Conservation (phyloP, 1,140 invertebrate genomes). For the Conus betulinus region DNA sequence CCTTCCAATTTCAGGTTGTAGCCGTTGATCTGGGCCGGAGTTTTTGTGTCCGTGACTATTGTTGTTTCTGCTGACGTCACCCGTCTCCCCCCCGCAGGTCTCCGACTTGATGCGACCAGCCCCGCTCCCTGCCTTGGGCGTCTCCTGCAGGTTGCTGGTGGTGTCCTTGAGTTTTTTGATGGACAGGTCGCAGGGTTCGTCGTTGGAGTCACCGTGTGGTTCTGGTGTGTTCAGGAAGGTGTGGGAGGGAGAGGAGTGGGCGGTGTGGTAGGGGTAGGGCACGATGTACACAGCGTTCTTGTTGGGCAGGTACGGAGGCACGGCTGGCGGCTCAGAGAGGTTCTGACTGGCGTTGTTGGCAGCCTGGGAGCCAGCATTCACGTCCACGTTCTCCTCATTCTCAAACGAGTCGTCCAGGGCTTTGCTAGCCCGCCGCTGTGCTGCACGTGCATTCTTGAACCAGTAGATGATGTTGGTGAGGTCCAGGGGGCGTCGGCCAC, state of each 20-base stretch:
- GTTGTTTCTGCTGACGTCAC: neutral
- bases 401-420: conserved; percentile 65
- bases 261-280: conserved; percentile 58
- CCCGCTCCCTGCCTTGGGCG: neutral
- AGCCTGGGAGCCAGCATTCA: conserved; percentile 6
- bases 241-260: conserved; percentile 16
- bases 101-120: conserved; percentile 26
- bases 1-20: neutral
- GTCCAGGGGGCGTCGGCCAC: conserved; percentile 92
- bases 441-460: conserved; percentile 98
- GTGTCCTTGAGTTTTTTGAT: conserved; percentile 44
- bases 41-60: neutral
- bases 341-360: neutral
- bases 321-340: neutral
- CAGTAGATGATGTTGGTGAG: conserved; percentile 99
- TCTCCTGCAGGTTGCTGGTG: neutral
- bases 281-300: conserved; percentile 70
- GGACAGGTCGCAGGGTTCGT: conserved; percentile 63
- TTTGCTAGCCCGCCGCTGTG: conserved; percentile 85
- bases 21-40: neutral
- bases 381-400: conserved; percentile 59
- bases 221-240: conserved; percentile 20
- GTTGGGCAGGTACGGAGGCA: conserved; percentile 63
- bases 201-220: conserved; percentile 34
- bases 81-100: neutral